Conservation (phyloP, 2,113 vertebrate species). For the Corythornis madagascariensis region DNA sequence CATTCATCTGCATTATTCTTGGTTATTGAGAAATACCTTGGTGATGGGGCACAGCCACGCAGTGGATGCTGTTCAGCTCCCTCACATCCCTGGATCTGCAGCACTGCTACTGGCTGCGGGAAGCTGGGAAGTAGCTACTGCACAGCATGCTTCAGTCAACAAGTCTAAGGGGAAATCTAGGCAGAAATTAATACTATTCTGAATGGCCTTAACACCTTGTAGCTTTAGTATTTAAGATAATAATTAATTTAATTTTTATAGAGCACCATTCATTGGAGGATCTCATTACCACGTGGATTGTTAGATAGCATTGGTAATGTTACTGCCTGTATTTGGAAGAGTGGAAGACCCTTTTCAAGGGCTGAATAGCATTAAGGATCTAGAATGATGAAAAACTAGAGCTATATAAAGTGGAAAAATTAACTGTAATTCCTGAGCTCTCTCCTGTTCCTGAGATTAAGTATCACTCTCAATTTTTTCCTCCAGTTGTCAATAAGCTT, state of each 20-base stretch:
- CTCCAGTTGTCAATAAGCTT: background rate
- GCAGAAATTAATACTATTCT: background rate
- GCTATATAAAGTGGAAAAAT: background rate
- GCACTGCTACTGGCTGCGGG: background rate
- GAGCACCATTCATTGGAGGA: background rate
- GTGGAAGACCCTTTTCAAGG: background rate
- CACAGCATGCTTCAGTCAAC: background rate
- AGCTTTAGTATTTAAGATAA: background rate
- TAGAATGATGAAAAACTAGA: background rate
- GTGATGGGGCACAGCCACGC: background rate
- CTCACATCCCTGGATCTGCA: background rate
- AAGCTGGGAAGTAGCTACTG: background rate
- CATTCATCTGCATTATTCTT: background rate
- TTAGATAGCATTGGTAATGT: background rate
- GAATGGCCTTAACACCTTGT: background rate
- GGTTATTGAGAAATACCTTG: background rate
- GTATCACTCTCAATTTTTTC: background rate
- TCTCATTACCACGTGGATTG: rapidly evolving
- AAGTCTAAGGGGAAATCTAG: background rate
- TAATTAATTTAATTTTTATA: background rate
- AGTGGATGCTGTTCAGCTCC: background rate
- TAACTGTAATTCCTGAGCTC: background rate
- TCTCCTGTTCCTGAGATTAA: background rate
- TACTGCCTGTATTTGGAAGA: background rate
- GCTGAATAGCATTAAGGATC: background rate